Percentiles rank a stretch among this genome's conserved stretches.
These are phyloP conservation scores for Distichodus sexfasciatus DNA, from an alignment of 2,797 vertebrate species.

Conservation along the genomic window DNA sequence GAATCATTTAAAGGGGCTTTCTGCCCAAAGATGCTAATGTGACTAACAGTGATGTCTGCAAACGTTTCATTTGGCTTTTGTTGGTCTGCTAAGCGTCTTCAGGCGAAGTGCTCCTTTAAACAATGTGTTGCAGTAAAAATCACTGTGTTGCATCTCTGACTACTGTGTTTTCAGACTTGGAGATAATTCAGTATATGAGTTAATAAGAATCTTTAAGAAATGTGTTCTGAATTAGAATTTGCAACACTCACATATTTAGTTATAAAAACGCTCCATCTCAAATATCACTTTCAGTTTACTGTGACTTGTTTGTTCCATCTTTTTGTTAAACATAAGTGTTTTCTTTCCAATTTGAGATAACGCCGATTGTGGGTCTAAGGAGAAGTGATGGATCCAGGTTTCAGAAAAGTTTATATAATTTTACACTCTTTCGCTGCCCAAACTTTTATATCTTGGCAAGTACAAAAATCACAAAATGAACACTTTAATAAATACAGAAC, in stretches of 20 bases:
- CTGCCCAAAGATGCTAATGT: too few relatives aligned
- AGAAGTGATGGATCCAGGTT: conserved; percentile 7
- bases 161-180: conserved; percentile 45
- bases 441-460: conserved; percentile 65
- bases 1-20: conserved; percentile 27
- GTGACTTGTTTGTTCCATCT: too few relatives aligned
- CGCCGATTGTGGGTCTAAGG: conserved; percentile 17
- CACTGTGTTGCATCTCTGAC: conserved; percentile 40
- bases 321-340: too few relatives aligned
- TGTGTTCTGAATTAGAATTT: not conserved
- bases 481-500: conserved; percentile 78
- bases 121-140: not conserved
- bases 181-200: conserved; percentile 2
- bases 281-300: conserved; percentile 23
- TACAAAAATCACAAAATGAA: conserved; percentile 72
- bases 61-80: too few relatives aligned
- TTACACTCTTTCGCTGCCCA: conserved; percentile 18
- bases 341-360: conserved; percentile 1
- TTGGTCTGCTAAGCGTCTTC: too few relatives aligned
- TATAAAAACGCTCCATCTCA: too few relatives aligned
- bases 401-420: conserved; percentile 17
- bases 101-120: too few relatives aligned
- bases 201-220: not conserved
- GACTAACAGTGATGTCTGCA: too few relatives aligned
- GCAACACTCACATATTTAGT: too few relatives aligned